These are phyloP conservation scores for Hydropotes inermis DNA, from an alignment of 2,113 vertebrate genomes.

Conservation along the genomic window DNA sequence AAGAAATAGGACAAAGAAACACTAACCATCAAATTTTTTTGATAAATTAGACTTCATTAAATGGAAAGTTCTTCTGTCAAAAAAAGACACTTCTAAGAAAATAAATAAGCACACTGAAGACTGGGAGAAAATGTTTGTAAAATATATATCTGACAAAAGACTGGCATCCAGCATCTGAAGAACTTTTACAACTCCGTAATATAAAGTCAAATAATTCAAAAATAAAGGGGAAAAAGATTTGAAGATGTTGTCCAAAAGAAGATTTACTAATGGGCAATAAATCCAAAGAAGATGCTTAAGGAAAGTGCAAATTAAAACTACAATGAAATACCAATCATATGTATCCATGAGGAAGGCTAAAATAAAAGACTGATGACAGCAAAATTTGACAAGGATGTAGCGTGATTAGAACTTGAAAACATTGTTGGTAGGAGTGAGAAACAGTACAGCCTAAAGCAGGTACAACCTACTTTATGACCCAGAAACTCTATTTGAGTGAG, in stretches of 20 bases:
- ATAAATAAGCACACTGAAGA: neutral
- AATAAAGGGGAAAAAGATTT: neutral
- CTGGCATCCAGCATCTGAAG: neutral
- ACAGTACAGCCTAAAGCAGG: neutral
- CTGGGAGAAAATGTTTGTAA: neutral
- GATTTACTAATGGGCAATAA: neutral
- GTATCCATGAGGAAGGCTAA: neutral
- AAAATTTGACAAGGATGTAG: neutral
- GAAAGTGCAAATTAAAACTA: constrained; percentile 23
- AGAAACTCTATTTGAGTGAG: neutral
- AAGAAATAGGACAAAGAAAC: neutral
- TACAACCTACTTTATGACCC: neutral
- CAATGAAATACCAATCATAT: neutral
- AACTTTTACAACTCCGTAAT: neutral
- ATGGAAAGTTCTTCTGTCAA: neutral
- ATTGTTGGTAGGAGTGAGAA: neutral
- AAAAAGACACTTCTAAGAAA: neutral
- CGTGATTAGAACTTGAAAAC: neutral
- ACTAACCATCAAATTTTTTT: neutral
- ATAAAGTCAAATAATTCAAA: neutral
- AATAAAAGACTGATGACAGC: neutral
- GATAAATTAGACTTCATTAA: neutral
- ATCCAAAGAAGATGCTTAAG: neutral
- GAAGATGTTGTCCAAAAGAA: neutral
- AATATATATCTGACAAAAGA: neutral